phyloP scores from a whole-genome alignment of 2,888 invertebrate species.

The Epiblema foenella region DNA sequence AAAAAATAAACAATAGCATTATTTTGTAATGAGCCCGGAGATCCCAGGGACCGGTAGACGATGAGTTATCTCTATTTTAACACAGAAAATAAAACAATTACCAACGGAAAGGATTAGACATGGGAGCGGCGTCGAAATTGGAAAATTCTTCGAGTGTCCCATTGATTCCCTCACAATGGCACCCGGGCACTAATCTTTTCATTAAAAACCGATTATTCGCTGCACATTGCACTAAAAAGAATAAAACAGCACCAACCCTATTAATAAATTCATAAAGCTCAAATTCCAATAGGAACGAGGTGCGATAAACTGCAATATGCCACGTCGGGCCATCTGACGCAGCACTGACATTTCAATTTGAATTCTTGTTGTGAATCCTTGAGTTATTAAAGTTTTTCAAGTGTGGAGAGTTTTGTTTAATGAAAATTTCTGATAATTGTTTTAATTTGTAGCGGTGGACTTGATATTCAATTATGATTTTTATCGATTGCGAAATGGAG shows the following conservation, averaged over 20 bases:
- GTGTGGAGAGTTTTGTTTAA: slow-evolving; percentile 22
- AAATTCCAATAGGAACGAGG: slow-evolving; percentile 49
- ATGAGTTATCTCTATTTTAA: background rate
- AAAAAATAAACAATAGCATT: too few relatives aligned
- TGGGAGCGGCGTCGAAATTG: slow-evolving; percentile 63
- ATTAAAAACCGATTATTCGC: slow-evolving; percentile 84
- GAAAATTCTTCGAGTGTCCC: slow-evolving; percentile 78
- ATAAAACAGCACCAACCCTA: slow-evolving; percentile 64
- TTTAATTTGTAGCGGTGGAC: background rate
- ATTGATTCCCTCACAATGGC: slow-evolving; percentile 69
- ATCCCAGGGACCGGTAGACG: too few relatives aligned
- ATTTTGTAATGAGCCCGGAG: too few relatives aligned
- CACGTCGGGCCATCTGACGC: slow-evolving; percentile 63
- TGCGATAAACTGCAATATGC: slow-evolving; percentile 67
- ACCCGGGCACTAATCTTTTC: slow-evolving; percentile 82
- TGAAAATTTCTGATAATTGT: background rate
- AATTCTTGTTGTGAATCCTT: slow-evolving; percentile 71
- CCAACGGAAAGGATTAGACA: slow-evolving; percentile 25
- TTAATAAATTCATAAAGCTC: slow-evolving; percentile 49
- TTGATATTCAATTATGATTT: slow-evolving; percentile 12
- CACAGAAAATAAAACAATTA: slow-evolving; percentile 5
- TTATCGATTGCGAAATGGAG: background rate
- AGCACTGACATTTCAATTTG: slow-evolving; percentile 83
- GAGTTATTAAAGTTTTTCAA: slow-evolving; percentile 41
- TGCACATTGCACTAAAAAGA: slow-evolving; percentile 81